Conservation (phyloP, 53 echinoderm and acorn worm genomes). For the Holothuria scabra region DNA sequence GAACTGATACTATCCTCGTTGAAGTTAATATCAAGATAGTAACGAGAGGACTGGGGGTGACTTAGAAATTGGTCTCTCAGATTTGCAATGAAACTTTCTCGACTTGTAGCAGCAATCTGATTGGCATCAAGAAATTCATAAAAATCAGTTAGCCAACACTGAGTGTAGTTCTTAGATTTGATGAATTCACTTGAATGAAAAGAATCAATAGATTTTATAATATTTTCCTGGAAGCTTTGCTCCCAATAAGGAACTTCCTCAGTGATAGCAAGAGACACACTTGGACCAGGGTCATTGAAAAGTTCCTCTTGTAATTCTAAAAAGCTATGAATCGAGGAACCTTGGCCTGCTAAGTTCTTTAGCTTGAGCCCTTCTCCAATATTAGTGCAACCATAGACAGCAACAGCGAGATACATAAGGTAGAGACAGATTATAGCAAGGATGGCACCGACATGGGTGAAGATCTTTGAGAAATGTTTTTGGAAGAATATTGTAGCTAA, state of each 20-base stretch:
- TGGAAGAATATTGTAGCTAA: slow-evolving; percentile 54
- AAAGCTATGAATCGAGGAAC: slow-evolving; percentile 34
- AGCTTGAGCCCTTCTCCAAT: slow-evolving; percentile 58
- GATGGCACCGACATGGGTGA: slow-evolving; percentile 25
- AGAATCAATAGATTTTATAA: slow-evolving; percentile 21
- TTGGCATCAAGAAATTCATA: slow-evolving; percentile 34
- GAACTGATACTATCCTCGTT: slow-evolving; percentile 43
- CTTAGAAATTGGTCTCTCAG: slow-evolving; percentile 52
- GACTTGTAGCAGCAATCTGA: not conserved
- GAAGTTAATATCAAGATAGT: slow-evolving; percentile 66
- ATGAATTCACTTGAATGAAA: slow-evolving; percentile 60
- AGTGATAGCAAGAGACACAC: slow-evolving; percentile 48
- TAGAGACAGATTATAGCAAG: slow-evolving; percentile 42
- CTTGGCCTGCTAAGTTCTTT: slow-evolving; percentile 54
- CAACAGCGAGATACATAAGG: slow-evolving; percentile 45
- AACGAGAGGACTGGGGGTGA: slow-evolving; percentile 26
- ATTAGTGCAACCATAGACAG: slow-evolving; percentile 54
- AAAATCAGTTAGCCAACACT: slow-evolving; percentile 66
- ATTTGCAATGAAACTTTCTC: slow-evolving; percentile 35
- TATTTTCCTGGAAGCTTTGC: not conserved
- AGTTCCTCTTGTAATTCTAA: slow-evolving; percentile 19
- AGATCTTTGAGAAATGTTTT: slow-evolving; percentile 44
- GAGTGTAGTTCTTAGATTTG: slow-evolving; percentile 36
- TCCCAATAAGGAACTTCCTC: slow-evolving; percentile 59
- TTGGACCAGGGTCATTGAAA: slow-evolving; percentile 56